phyloP scores from a whole-genome alignment of 37 sponge, comb jelly and placozoan species.

The Mnemiopsis leidyi region DNA sequence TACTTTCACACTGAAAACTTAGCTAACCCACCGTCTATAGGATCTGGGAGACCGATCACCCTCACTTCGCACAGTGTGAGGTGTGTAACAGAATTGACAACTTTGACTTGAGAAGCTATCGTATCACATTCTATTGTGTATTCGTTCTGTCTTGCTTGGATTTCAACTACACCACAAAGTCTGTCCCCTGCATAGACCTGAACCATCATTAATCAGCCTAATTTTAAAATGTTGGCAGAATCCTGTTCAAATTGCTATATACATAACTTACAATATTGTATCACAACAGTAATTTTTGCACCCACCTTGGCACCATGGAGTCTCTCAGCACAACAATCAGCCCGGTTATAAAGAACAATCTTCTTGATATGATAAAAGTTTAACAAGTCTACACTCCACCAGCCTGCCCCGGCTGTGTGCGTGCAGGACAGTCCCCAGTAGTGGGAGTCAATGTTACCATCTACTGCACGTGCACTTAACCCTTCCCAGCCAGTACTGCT shows the following conservation, averaged over 20 bases:
- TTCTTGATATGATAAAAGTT: neutral
- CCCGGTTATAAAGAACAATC: neutral
- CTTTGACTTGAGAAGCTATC: neutral
- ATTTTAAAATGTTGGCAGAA: too few species aligned
- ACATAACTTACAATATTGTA: too few species aligned
- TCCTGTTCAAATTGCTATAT: too few species aligned
- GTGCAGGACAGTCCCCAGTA: neutral
- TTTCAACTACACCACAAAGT: neutral
- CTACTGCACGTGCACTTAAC: neutral
- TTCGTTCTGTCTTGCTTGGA: neutral
- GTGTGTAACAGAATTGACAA: neutral
- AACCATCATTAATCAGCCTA: too few species aligned
- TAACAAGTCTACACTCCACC: neutral
- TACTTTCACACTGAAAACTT: too few species aligned
- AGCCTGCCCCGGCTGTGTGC: neutral
- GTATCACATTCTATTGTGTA: neutral
- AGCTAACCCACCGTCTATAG: neutral
- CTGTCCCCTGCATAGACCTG: neutral
- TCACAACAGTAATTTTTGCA: too few species aligned
- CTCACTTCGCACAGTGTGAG: neutral
- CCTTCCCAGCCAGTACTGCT: neutral
- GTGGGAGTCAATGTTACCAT: neutral
- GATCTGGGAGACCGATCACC: neutral
- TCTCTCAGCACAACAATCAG: neutral
- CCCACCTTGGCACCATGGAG: neutral